Conservation (phyloP, 53 echinoderm and acorn worm genomes). For the Holothuria leucospilota region DNA sequence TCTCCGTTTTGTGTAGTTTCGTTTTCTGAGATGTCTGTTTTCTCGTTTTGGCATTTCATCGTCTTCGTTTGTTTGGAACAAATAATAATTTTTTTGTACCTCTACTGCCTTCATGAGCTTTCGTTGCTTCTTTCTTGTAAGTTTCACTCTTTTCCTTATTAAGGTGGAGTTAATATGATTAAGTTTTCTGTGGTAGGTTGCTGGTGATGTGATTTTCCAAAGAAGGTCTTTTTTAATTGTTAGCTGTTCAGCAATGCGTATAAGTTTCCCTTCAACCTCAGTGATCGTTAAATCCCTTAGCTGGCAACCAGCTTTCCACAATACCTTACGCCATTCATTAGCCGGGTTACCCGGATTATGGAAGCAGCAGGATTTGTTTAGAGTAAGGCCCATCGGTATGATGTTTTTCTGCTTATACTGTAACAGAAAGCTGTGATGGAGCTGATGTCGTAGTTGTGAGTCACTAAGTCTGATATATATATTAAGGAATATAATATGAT, state of each 20-base stretch:
- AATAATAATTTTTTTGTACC: background rate
- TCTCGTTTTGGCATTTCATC: too few species aligned
- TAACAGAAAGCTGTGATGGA: background rate
- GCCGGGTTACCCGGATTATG: background rate
- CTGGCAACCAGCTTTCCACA: background rate
- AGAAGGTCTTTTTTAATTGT: background rate
- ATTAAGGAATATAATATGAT: too few species aligned
- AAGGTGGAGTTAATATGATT: background rate
- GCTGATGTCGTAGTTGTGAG: constrained; percentile 1
- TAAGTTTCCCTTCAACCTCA: background rate
- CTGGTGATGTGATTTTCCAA: background rate
- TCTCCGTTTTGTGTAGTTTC: too few species aligned
- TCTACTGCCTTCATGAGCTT: background rate
- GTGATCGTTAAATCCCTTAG: background rate
- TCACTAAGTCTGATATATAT: too few species aligned
- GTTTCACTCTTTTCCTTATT: too few species aligned
- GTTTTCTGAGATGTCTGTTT: too few species aligned
- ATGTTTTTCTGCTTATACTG: constrained; percentile 5
- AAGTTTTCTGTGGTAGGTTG: background rate
- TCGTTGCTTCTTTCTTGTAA: too few species aligned
- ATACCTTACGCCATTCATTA: background rate
- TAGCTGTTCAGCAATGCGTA: background rate
- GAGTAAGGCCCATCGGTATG: background rate
- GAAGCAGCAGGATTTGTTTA: constrained; percentile 13
- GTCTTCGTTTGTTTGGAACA: background rate